Base-by-base conservation (phyloP, 2,888 invertebrate species). In the Agrochola litura region DNA sequence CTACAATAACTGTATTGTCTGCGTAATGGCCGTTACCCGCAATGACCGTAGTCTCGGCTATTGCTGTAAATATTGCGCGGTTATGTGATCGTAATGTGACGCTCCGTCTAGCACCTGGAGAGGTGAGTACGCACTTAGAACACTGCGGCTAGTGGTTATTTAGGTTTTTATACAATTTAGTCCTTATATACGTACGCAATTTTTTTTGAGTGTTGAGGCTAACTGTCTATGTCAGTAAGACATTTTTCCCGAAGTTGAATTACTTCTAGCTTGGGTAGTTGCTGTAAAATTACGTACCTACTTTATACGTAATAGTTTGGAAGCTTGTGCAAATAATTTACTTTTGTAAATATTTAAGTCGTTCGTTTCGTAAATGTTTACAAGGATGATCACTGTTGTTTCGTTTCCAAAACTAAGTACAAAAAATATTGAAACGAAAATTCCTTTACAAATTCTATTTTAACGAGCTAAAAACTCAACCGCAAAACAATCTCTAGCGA, bases 1-100 rank as follows among this genome's bases (percentile, higher is more conserved):
- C 60, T 69, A 76, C 84, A 84, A 73, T 86, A 86, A 86, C 86
- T 84, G 84, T 83, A 83, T 86, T 86, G 84, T 86, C 73, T 83
- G 71, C 73, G 80, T 83, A 86, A 86, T 76, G 83, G 83, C 68
- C 83, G 73, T 66, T 79, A 75, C 67, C 71, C 54, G 63, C 60
- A 61, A 84, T 86, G 79, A 73, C 75, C 84, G 83, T 61, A 73
- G 76, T 73, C 73, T 73, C 69, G 64, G 75, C 66, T 73, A 60
- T 68, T 61, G 75, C 70, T 83, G 79, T 83, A 83, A 86, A 83
- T 73, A 86, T 68, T 46, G 41, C 46, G 65, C 66, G 75, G 78
- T 61, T 78, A 86, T 79, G 86, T 65, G 75, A 78, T 86, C 78
- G 67, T 84, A 76, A 73, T 79, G 75, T 71, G 86, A 76, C 73